A percentile compares a stretch with the other conserved stretches of the same genome.
These are phyloP conservation scores for Autographa pulchrina DNA, from an alignment of 2,888 invertebrate species.

Conservation along the genomic window DNA sequence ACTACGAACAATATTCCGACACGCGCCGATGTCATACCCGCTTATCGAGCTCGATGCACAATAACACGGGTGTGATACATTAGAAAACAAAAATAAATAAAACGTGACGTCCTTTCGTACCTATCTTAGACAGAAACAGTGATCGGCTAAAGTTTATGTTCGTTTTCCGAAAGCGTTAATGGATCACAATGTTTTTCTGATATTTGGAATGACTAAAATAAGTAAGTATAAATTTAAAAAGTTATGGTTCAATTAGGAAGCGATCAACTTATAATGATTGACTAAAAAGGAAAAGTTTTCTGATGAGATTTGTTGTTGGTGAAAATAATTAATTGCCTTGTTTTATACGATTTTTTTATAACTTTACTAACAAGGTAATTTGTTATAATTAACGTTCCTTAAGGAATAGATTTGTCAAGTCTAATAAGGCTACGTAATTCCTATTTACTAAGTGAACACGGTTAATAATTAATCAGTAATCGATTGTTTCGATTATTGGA, in stretches of 20 bases:
- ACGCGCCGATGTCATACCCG: constrained; percentile 60
- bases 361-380: constrained; percentile 26
- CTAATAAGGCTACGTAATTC: not conserved
- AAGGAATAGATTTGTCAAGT: not conserved
- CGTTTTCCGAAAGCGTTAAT: constrained; percentile 66
- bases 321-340: constrained; percentile 52
- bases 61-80: constrained; percentile 68
- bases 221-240: constrained; percentile 73
- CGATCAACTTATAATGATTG: constrained; percentile 38
- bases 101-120: constrained; percentile 61
- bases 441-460: not conserved
- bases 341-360: constrained; percentile 37
- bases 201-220: constrained; percentile 84
- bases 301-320: constrained; percentile 55
- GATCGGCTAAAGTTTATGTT: constrained; percentile 62
- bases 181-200: constrained; percentile 76
- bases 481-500: too few relatives aligned
- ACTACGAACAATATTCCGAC: constrained; percentile 59
- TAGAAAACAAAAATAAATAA: constrained; percentile 61
- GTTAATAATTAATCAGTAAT: not conserved
- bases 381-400: constrained; percentile 6
- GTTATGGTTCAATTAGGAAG: constrained; percentile 16
- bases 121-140: constrained; percentile 53
- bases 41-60: constrained; percentile 71
- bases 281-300: constrained; percentile 47